Conservation (phyloP, 2,797 vertebrate genomes). For the Sebastes elongatus region DNA sequence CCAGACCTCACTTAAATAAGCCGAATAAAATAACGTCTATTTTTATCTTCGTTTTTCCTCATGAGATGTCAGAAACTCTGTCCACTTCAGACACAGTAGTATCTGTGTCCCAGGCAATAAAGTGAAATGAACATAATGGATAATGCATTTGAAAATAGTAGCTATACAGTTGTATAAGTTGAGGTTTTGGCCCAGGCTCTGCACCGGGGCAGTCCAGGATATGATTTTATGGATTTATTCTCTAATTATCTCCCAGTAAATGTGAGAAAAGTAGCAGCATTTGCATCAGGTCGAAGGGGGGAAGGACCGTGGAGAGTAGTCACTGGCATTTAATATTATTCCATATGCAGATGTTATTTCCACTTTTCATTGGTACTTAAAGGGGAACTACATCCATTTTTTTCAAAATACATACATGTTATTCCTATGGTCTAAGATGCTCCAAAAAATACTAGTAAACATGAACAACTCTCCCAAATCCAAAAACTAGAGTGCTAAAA, state of each 20-base stretch:
- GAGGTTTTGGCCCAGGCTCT: neutral
- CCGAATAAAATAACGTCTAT: neutral
- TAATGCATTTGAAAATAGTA: neutral
- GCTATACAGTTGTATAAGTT: neutral
- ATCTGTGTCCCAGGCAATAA: neutral
- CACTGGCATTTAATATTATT: neutral
- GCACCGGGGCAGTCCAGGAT: neutral
- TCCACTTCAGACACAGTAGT: neutral
- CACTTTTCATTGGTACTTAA: neutral
- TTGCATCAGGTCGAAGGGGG: neutral
- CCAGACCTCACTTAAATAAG: neutral
- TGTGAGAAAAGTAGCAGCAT: neutral
- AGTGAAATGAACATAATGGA: neutral
- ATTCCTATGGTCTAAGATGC: no score
- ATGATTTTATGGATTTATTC: slow-evolving; percentile 12
- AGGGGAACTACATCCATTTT: no score
- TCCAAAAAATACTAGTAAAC: no score
- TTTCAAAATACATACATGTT: no score
- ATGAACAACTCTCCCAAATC: no score
- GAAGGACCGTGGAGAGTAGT: neutral
- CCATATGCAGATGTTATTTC: neutral
- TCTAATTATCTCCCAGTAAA: slow-evolving; percentile 20
- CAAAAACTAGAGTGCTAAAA: no score
- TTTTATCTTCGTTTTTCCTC: neutral
- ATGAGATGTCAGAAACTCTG: neutral